Evolutionary conservation across 2,797 vertebrate species (phyloP).

Genomic region (Agapornis canus): DNA sequence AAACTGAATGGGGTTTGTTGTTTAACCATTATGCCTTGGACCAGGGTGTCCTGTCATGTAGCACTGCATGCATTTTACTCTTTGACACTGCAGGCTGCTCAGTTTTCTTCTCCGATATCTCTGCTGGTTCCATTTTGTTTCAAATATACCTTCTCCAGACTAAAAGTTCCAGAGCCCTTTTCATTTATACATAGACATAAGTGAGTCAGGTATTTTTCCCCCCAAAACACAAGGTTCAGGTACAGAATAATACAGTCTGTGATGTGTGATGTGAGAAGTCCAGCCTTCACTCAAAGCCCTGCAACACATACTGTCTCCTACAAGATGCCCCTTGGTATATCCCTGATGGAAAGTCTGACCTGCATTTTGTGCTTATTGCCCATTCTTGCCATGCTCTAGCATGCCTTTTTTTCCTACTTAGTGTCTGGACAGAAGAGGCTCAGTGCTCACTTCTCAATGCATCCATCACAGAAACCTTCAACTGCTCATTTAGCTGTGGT

Average conservation of each 20-base stretch:
- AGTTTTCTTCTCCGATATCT: background rate
- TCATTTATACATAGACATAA: background rate
- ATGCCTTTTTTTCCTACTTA: conserved; percentile 53
- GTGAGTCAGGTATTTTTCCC: background rate
- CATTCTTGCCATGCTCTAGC: background rate
- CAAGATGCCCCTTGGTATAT: background rate
- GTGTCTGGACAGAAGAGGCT: conserved; percentile 90
- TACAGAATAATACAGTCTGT: background rate
- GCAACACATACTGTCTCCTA: rapidly evolving
- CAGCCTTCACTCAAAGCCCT: background rate
- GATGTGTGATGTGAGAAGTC: background rate
- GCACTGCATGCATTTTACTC: rapidly evolving
- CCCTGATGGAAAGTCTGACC: background rate
- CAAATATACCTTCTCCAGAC: background rate
- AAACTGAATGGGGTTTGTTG: background rate
- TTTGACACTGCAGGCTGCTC: background rate
- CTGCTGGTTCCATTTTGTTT: background rate
- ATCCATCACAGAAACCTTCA: conserved; percentile 87
- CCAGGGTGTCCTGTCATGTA: background rate
- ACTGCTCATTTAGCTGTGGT: conserved; percentile 93
- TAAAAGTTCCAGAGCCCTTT: background rate
- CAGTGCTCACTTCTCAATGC: conserved; percentile 88
- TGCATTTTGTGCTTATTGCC: background rate
- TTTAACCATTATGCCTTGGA: background rate
- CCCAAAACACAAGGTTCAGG: background rate